Evolutionary conservation across 2,888 invertebrate species (phyloP).

Genomic region (Lycaena phlaeas): DNA sequence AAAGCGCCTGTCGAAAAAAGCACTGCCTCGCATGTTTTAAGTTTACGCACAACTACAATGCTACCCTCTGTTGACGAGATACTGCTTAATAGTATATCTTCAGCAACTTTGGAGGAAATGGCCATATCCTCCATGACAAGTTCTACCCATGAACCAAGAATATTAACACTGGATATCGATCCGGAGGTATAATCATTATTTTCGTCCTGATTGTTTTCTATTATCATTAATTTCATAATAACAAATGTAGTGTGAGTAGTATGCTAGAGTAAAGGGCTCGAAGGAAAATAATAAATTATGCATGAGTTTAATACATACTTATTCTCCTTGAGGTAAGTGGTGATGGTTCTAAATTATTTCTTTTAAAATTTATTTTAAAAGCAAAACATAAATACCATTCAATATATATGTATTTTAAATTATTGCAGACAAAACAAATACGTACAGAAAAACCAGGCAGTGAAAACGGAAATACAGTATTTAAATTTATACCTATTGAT

Average conservation of each 20-base stretch:
- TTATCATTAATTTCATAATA: not conserved
- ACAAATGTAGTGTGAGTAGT: not conserved
- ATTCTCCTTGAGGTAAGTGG: not conserved
- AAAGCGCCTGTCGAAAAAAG: conserved; percentile 62
- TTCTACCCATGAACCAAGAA: conserved; percentile 68
- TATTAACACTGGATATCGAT: conserved; percentile 75
- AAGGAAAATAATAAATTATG: not conserved
- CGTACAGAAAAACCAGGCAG: conserved; percentile 62
- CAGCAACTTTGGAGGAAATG: conserved; percentile 74
- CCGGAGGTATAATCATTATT: conserved; percentile 72
- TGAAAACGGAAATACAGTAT: conserved; percentile 48
- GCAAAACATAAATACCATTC: not conserved
- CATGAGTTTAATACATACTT: not conserved
- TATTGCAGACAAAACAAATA: conserved; percentile 70
- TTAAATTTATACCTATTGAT: conserved; percentile 65
- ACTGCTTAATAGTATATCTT: conserved; percentile 75
- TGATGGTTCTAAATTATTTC: not conserved
- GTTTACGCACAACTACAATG: conserved; percentile 71
- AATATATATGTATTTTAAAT: conserved; percentile 19
- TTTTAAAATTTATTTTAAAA: not conserved
- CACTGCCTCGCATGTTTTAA: conserved; percentile 72
- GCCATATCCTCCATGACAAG: conserved; percentile 66
- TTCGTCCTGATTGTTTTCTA: conserved; percentile 27
- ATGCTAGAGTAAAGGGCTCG: not conserved
- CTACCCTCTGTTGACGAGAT: conserved; percentile 74